Evolutionary conservation across 2,888 invertebrate genomes (phyloP).

Genomic region (Tenthredo scrophulariae): DNA sequence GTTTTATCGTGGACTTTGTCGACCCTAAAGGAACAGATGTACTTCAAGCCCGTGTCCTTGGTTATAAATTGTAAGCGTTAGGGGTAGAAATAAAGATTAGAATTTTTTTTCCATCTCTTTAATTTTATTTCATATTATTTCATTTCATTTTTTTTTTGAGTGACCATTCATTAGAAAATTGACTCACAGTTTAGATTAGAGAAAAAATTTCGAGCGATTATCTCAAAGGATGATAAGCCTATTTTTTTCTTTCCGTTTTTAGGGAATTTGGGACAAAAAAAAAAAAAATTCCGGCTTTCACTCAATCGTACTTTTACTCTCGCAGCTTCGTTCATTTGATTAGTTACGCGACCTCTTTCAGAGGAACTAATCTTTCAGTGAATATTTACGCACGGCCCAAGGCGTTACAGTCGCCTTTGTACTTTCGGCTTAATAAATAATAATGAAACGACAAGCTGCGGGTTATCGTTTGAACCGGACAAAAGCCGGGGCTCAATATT

Average conservation of each 20-base stretch:
- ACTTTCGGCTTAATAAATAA: background rate
- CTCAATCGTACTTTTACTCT: background rate
- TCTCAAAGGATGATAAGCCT: background rate
- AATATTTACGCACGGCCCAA: background rate
- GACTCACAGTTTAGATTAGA: background rate
- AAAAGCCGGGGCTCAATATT: background rate
- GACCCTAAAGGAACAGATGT: slow-evolving; percentile 25
- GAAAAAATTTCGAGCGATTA: background rate
- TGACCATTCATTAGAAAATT: background rate
- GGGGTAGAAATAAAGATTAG: background rate
- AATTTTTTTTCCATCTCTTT: background rate
- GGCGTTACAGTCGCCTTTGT: background rate
- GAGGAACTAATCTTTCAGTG: background rate
- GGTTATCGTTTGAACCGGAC: background rate
- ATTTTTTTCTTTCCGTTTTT: background rate
- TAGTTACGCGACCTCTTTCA: background rate
- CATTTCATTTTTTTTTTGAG: no score
- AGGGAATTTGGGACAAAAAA: background rate
- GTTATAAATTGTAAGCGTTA: background rate
- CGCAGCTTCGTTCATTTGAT: background rate
- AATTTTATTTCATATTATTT: background rate
- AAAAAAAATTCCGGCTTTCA: background rate
- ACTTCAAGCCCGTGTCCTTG: background rate
- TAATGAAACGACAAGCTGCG: background rate
- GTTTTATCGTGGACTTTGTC: background rate